A percentile compares a stretch with the other conserved stretches of the same genome.
Conservation (phyloP, 2,797 vertebrate genomes). For the Urophycis tenuis region DNA sequence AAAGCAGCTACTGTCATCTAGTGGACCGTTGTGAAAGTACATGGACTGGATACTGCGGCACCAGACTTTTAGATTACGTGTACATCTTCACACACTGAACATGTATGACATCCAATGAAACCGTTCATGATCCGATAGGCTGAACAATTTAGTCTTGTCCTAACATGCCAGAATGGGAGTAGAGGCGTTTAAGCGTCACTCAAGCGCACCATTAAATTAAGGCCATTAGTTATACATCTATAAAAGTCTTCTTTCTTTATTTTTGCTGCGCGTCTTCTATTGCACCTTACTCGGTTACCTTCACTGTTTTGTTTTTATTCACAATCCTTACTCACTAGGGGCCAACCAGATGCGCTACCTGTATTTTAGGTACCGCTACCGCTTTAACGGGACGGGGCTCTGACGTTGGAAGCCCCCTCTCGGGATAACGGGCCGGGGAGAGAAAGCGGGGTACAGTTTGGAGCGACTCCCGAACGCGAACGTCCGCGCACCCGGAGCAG, state of each 20-base stretch:
- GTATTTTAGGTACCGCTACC: slow-evolving; percentile 21
- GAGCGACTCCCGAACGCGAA: slow-evolving; percentile 31
- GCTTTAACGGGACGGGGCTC: slow-evolving; percentile 61
- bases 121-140: background rate
- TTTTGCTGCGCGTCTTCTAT: background rate
- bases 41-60: background rate
- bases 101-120: background rate
- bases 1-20: background rate
- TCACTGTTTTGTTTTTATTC: background rate
- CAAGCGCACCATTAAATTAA: background rate
- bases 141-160: background rate
- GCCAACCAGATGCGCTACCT: background rate
- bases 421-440: slow-evolving; percentile 24
- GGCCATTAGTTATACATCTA: background rate
- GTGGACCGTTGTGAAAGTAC: background rate
- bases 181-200: background rate
- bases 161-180: background rate
- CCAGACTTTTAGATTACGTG: background rate
- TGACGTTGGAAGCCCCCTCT: slow-evolving; percentile 38
- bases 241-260: background rate
- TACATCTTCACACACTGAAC: no score
- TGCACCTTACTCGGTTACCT: background rate
- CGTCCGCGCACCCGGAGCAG: slow-evolving; percentile 3
- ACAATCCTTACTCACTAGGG: background rate
- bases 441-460: slow-evolving; percentile 39